Evolutionary conservation across 2,113 vertebrate genomes (phyloP).

Genomic region (Xiphophorus hellerii): DNA sequence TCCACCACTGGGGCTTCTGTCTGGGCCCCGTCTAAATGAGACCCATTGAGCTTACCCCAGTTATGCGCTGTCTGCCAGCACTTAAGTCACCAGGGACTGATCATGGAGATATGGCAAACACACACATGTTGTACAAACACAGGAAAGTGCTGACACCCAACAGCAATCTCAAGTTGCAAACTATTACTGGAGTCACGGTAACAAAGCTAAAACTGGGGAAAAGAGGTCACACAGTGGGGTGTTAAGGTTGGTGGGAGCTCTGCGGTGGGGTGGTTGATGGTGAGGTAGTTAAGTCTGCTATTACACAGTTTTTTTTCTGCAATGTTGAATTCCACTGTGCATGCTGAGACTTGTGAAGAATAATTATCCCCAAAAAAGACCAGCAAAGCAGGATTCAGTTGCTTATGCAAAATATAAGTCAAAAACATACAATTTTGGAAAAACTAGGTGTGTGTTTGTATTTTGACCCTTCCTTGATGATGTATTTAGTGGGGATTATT

Average conservation of each 20-base stretch:
- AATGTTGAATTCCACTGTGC: conserved; percentile 43
- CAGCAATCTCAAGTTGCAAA: conserved; percentile 64
- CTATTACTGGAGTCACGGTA: conserved; percentile 62
- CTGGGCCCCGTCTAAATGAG: conserved; percentile 79
- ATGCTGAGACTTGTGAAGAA: conserved; percentile 44
- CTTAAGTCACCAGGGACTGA: conserved; percentile 71
- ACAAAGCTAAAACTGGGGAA: conserved; percentile 56
- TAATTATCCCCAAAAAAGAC: conserved; percentile 42
- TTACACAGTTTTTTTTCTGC: not conserved
- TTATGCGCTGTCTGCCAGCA: conserved; percentile 77
- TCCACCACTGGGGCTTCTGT: conserved; percentile 70
- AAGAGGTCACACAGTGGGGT: conserved; percentile 60
- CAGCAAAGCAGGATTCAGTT: conserved; percentile 26
- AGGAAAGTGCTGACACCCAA: conserved; percentile 74
- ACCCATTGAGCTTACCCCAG: conserved; percentile 77
- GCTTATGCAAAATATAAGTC: not conserved
- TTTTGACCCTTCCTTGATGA: conserved; percentile 16
- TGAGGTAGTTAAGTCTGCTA: conserved; percentile 13
- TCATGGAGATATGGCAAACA: conserved; percentile 71
- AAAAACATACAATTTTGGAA: conserved; percentile 4
- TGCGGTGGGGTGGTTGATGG: conserved; percentile 7
- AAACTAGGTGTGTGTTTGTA: not conserved
- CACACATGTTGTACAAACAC: conserved; percentile 62
- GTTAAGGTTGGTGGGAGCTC: conserved; percentile 31
- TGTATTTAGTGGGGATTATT: conserved; percentile 43